Evolutionary conservation across 1,140 invertebrate genomes (phyloP).

Genomic region (Drosophila virilis): DNA sequence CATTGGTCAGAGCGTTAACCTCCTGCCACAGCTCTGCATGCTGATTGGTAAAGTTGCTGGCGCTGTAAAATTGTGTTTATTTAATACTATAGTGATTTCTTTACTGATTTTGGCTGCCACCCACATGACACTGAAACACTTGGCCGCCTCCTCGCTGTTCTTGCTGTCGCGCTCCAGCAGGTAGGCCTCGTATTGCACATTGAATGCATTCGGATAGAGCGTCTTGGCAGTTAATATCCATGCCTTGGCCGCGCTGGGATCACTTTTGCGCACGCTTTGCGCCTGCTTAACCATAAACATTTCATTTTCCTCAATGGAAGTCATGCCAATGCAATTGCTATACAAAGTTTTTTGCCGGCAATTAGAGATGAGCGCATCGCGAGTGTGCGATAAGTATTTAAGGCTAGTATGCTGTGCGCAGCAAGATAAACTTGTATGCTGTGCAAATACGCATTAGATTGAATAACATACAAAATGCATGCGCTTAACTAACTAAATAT

Average conservation of each 20-base stretch:
- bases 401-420: neutral
- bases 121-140: conserved; percentile 90
- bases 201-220: conserved; percentile 93
- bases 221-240: conserved; percentile 96
- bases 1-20: conserved; percentile 91
- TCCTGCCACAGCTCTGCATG: conserved; percentile 90
- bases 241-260: conserved; percentile 92
- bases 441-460: neutral
- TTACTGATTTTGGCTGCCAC: conserved; percentile 6
- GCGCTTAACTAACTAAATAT: neutral
- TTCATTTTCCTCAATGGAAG: conserved; percentile 57
- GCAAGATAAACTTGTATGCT: neutral
- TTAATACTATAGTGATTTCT: neutral
- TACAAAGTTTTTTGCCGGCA: conserved; percentile 20
- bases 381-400: neutral
- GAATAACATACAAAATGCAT: neutral
- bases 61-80: conserved; percentile 50
- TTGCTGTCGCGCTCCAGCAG: conserved; percentile 91
- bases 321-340: conserved; percentile 6
- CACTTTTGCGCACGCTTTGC: conserved; percentile 81
- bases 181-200: conserved; percentile 94
- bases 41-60: conserved; percentile 84
- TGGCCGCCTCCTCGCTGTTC: conserved; percentile 92
- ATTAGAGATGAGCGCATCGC: conserved; percentile 21
- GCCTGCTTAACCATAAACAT: conserved; percentile 67